A percentile compares a stretch with the other conserved stretches of the same genome.
Evolutionary conservation across 2,113 vertebrate genomes (phyloP).

Genomic region (Macaca nemestrina): DNA sequence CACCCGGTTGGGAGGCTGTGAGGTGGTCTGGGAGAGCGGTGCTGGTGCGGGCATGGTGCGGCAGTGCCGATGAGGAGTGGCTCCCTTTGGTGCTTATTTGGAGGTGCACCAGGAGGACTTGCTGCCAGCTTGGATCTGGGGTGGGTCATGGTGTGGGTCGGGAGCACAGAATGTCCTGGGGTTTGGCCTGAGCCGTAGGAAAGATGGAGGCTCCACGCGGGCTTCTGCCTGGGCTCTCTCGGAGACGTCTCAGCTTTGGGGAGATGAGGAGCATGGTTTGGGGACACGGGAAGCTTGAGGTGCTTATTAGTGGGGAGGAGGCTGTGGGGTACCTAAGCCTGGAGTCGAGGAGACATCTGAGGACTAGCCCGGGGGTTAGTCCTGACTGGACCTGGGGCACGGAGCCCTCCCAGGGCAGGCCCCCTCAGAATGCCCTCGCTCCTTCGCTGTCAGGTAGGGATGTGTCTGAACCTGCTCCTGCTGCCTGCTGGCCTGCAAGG

Average conservation of each 20-base stretch:
- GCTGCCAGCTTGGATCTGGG: background rate
- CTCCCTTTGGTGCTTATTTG: fast-evolving
- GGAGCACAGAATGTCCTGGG: fast-evolving
- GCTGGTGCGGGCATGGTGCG: fast-evolving
- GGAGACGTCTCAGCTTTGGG: background rate
- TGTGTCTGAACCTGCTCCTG: background rate
- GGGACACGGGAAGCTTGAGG: background rate
- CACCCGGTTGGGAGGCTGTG: background rate
- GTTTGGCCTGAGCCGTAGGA: background rate
- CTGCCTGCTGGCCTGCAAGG: fast-evolving
- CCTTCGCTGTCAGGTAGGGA: fast-evolving
- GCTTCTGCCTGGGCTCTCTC: background rate
- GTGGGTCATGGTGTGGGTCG: fast-evolving
- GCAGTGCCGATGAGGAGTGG: background rate
- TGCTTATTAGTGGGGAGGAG: background rate
- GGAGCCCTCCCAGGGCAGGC: background rate
- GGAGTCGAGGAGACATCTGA: background rate
- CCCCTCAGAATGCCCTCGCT: too few relatives aligned
- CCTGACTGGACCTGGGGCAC: background rate
- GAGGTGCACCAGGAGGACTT: background rate
- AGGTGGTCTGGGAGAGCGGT: background rate
- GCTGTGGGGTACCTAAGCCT: background rate
- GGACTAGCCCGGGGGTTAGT: background rate
- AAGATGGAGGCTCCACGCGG: background rate
- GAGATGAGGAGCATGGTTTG: background rate